A percentile compares a stretch with the other conserved stretches of the same genome.
These are phyloP conservation scores for Sturnus vulgaris DNA, from an alignment of 2,113 vertebrate species.

Conservation along the genomic window DNA sequence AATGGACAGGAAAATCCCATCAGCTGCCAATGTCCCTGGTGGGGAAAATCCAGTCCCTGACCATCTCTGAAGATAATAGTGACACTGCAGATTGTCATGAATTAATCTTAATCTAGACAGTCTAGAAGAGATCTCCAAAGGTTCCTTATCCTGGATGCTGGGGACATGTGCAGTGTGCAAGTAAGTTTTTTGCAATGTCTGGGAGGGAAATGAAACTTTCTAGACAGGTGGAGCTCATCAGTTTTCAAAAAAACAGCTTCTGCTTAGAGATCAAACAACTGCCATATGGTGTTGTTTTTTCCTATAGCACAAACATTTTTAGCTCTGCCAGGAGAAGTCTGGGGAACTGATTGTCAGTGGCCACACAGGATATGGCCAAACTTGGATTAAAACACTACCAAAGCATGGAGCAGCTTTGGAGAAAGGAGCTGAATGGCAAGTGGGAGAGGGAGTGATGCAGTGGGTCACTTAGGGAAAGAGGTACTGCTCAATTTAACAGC, in stretches of 20 bases:
- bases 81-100: neutral
- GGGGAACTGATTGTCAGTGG: neutral
- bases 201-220: neutral
- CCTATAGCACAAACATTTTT: slow-evolving; percentile 35
- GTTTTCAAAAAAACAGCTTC: neutral
- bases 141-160: neutral
- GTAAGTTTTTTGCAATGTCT: neutral
- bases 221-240: slow-evolving; percentile 12
- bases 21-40: neutral
- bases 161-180: neutral
- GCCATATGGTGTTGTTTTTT: slow-evolving; percentile 43
- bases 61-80: neutral
- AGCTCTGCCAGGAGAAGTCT: slow-evolving; percentile 3
- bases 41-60: neutral
- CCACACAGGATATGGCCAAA: neutral
- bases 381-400: neutral
- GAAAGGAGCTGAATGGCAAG: neutral
- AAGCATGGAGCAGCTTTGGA: neutral
- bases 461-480: neutral
- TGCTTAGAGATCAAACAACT: slow-evolving; percentile 41
- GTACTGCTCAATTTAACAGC: neutral
- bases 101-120: neutral
- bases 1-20: neutral
- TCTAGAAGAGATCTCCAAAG: neutral
- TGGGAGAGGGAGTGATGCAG: neutral